Percentiles rank a stretch among this genome's conserved stretches.
These are phyloP conservation scores for Eulemur rubriventer DNA, from an alignment of 2,797 vertebrate genomes.

Conservation along the genomic window DNA sequence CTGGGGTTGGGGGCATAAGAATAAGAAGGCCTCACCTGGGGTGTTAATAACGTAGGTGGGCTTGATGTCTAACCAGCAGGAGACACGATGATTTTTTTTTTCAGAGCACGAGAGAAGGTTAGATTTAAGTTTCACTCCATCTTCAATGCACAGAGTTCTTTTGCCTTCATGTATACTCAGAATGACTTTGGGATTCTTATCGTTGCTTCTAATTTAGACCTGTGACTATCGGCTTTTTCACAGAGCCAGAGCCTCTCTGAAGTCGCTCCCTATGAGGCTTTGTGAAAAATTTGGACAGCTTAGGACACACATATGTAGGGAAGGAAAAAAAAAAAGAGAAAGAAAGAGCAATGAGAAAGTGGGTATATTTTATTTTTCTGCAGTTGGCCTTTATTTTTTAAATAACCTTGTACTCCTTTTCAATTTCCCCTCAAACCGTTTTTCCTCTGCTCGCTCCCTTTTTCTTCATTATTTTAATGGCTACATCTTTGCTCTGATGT, in stretches of 20 bases:
- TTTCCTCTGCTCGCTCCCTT: conserved; percentile 27
- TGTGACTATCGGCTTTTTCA: conserved; percentile 37
- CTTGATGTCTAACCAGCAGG: conserved; percentile 25
- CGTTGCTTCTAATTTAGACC: conserved; percentile 60
- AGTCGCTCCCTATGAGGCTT: conserved; percentile 49
- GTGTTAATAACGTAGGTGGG: conserved; percentile 50
- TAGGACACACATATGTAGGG: conserved; percentile 15
- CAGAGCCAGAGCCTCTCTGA: conserved; percentile 49
- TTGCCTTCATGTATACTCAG: neutral
- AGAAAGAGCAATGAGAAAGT: neutral
- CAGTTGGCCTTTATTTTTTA: conserved; percentile 71
- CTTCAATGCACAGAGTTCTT: neutral
- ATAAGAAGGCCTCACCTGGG: neutral
- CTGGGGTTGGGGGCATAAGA: neutral
- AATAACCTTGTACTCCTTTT: conserved; percentile 79
- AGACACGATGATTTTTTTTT: conserved; percentile 20
- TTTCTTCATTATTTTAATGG: conserved; percentile 84
- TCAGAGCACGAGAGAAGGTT: neutral
- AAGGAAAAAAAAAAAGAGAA: neutral
- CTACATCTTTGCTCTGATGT: conserved; percentile 83
- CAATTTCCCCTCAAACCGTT: conserved; percentile 61
- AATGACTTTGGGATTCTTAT: conserved; percentile 49
- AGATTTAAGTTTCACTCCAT: conserved; percentile 2
- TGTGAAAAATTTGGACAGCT: conserved; percentile 44
- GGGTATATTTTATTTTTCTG: conserved; percentile 63